These are phyloP conservation scores for Enteromius afrohamiltoni DNA, from an alignment of 2,797 vertebrate genomes.

Conservation along the genomic window DNA sequence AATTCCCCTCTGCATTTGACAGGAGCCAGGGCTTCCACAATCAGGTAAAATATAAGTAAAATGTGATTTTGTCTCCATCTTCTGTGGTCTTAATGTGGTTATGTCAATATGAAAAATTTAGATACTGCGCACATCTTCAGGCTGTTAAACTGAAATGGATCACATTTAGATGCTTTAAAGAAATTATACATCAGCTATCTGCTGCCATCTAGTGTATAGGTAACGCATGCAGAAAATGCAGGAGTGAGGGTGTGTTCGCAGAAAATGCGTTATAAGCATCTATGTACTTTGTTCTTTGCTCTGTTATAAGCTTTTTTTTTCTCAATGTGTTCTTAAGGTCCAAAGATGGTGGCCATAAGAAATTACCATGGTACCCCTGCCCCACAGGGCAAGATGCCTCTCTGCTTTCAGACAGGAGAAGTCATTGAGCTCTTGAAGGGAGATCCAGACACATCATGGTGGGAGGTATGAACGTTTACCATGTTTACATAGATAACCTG, in stretches of 20 bases:
- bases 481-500: not conserved
- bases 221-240: not conserved
- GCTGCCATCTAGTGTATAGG: slow-evolving; percentile 74
- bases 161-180: not conserved
- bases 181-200: slow-evolving; percentile 60
- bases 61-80: not conserved
- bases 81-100: slow-evolving; percentile 8
- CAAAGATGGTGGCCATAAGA: slow-evolving; percentile 94
- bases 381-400: slow-evolving; percentile 83
- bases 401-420: slow-evolving; percentile 91
- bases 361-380: slow-evolving; percentile 91
- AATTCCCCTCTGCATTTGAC: slow-evolving; percentile 41
- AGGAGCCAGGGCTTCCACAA: slow-evolving; percentile 78
- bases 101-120: slow-evolving; percentile 39
- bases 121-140: slow-evolving; percentile 13
- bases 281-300: not conserved
- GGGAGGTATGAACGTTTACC: slow-evolving; percentile 84
- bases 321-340: slow-evolving; percentile 75
- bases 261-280: not conserved
- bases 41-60: slow-evolving; percentile 70
- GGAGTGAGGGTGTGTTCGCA: not conserved
- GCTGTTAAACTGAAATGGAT: slow-evolving; percentile 20
- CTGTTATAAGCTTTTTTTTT: not conserved
- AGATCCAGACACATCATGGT: slow-evolving; percentile 91
- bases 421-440: slow-evolving; percentile 93